Conservation (phyloP, 1,140 invertebrate species). For the Caerostris darwini region DNA sequence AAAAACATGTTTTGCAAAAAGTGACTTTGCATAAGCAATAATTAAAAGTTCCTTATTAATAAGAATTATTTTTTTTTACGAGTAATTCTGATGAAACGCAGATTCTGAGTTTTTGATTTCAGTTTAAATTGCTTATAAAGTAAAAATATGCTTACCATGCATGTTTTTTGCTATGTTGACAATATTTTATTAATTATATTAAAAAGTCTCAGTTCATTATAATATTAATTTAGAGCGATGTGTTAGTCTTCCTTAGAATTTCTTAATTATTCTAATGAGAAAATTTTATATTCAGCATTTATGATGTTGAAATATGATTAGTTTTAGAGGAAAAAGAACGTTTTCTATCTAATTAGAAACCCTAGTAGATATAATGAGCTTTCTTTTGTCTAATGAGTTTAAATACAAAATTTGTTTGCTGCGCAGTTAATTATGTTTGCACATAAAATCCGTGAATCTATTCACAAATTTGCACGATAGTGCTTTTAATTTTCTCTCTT, state of each 20-base stretch:
- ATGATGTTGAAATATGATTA: neutral
- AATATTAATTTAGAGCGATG: neutral
- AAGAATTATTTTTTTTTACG: no score
- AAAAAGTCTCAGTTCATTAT: neutral
- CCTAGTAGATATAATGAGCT: neutral
- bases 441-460: neutral
- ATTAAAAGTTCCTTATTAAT: no score
- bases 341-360: neutral
- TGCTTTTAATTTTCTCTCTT: no score
- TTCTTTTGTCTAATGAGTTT: neutral
- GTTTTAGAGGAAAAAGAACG: neutral
- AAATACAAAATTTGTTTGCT: conserved; percentile 12
- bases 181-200: neutral
- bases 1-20: no score
- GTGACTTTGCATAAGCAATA: no score
- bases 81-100: no score
- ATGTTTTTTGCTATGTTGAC: no score
- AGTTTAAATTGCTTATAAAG: no score
- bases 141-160: no score
- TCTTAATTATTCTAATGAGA: neutral
- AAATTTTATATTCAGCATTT: neutral
- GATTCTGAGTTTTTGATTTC: no score
- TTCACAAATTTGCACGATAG: no score
- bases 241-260: neutral
- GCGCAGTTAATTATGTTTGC: neutral